A percentile compares a stretch with the other conserved stretches of the same genome.
Conservation (phyloP, 2,797 vertebrate species). For the Podarcis lilfordi region DNA sequence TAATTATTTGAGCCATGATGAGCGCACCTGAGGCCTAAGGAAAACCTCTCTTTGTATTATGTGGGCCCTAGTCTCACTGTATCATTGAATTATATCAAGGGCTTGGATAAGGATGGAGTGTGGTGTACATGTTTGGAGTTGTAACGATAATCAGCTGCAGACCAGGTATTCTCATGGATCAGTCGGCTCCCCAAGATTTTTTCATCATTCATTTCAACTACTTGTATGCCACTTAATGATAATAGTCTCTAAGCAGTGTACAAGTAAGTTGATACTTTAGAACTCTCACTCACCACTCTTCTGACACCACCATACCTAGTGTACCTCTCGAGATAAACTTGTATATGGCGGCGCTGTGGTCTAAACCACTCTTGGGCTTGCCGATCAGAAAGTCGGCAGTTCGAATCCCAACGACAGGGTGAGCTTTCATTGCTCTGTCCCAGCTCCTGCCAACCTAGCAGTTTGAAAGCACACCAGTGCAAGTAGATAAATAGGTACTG, state of each 20-base stretch:
- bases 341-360: too few relatives aligned
- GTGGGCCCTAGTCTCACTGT: neutral
- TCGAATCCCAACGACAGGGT: too few relatives aligned
- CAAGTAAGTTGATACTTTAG: too few relatives aligned
- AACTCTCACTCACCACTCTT: conserved; percentile 37
- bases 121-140: neutral
- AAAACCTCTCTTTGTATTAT: neutral
- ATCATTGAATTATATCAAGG: neutral
- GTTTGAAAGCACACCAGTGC: too few relatives aligned
- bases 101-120: neutral
- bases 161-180: neutral
- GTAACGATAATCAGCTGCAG: conserved; percentile 46
- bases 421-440: too few relatives aligned
- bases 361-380: too few relatives aligned
- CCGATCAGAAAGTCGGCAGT: too few relatives aligned
- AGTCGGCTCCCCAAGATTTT: conserved; percentile 39
- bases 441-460: too few relatives aligned
- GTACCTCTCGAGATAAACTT: conserved; percentile 8
- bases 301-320: conserved; percentile 23
- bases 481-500: too few relatives aligned
- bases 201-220: conserved; percentile 23
- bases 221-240: too few relatives aligned
- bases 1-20: neutral
- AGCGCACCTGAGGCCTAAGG: neutral
- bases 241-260: too few relatives aligned